phyloP scores from a whole-genome alignment of 92 coral and sea anemone species.

The Montipora capitata region DNA sequence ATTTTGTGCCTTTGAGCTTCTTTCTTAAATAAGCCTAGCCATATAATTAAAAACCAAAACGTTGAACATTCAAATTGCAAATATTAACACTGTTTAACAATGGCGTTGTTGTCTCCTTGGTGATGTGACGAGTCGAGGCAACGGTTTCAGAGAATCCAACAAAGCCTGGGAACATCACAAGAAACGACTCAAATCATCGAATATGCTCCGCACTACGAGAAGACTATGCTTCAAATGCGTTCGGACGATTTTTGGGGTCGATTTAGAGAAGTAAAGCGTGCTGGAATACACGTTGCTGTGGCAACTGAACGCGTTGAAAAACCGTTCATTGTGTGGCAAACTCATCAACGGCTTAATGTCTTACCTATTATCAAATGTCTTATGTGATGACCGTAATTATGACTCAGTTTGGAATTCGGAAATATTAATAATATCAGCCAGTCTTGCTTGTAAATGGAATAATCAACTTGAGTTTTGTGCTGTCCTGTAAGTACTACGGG shows the following conservation, averaged over 20 bases:
- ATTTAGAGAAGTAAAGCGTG: neutral
- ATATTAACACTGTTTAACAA: neutral
- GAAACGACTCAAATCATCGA: neutral
- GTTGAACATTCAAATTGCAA: neutral
- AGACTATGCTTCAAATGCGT: neutral
- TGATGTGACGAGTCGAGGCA: neutral
- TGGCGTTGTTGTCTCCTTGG: neutral
- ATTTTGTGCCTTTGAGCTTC: no score
- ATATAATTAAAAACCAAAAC: neutral
- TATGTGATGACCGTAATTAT: neutral
- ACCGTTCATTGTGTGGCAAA: neutral
- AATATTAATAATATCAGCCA: neutral
- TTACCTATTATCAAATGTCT: neutral
- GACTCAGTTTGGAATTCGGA: constrained; percentile 10
- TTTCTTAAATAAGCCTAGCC: no score
- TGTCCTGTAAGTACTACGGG: no score
- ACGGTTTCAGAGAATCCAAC: neutral
- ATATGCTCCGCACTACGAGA: neutral
- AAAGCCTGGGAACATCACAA: neutral
- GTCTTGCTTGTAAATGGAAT: neutral
- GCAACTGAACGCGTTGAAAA: neutral
- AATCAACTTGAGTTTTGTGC: no score
- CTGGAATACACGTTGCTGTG: neutral
- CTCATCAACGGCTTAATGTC: neutral
- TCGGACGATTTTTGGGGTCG: neutral